These are phyloP conservation scores for Diarsia mendica DNA, from an alignment of 2,888 invertebrate species.

Conservation along the genomic window DNA sequence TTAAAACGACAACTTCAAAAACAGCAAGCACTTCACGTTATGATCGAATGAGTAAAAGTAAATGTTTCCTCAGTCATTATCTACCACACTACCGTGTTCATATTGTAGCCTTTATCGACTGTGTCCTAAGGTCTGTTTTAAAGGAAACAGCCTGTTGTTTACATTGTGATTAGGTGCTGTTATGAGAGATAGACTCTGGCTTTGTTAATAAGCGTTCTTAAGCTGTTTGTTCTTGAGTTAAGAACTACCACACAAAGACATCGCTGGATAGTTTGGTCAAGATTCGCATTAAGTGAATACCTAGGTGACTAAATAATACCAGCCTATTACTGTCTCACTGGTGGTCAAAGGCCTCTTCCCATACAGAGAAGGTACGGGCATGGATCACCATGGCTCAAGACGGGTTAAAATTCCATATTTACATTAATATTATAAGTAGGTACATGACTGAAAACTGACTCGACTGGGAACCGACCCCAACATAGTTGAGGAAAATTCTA, in stretches of 20 bases:
- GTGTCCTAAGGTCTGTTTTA: constrained; percentile 24
- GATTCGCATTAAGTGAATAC: background rate
- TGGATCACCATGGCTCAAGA: background rate
- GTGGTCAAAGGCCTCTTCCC: background rate
- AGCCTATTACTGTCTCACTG: background rate
- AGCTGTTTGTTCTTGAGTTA: constrained; percentile 34
- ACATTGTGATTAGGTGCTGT: constrained; percentile 51
- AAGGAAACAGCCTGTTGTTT: constrained; percentile 39
- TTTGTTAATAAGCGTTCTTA: constrained; percentile 46
- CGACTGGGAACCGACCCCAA: background rate
- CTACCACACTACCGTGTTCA: constrained; percentile 42
- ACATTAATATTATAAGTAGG: background rate
- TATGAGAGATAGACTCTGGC: constrained; percentile 46
- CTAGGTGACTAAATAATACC: background rate
- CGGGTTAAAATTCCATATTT: background rate
- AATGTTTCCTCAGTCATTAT: constrained; percentile 38
- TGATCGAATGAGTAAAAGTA: background rate
- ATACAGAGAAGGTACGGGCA: background rate
- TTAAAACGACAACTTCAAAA: background rate
- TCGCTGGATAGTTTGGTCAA: background rate
- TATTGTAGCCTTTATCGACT: constrained; percentile 29
- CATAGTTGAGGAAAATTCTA: background rate
- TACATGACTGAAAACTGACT: background rate
- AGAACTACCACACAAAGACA: constrained; percentile 7
- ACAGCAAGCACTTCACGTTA: background rate